Conservation (phyloP, 2,888 invertebrate genomes). For the Yponomeuta malinellus region DNA sequence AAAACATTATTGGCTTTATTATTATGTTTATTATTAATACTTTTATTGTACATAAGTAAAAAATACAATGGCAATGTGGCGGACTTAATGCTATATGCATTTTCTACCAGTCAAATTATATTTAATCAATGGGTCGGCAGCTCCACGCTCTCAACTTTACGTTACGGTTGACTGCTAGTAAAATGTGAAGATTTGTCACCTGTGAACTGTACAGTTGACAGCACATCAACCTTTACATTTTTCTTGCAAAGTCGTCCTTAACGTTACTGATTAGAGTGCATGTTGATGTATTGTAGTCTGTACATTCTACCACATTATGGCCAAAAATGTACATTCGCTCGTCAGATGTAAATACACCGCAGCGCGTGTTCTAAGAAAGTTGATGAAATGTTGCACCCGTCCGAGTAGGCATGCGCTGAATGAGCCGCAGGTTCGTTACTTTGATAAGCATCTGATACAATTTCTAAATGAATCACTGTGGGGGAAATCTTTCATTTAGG, state of each 20-base stretch:
- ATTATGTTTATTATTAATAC: too few species aligned
- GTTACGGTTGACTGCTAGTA: background rate
- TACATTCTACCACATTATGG: background rate
- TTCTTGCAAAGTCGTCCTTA: too few species aligned
- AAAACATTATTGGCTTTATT: too few species aligned
- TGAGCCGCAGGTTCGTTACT: background rate
- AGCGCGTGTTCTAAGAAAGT: background rate
- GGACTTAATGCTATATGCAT: too few species aligned
- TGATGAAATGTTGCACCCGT: background rate
- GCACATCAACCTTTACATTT: too few species aligned
- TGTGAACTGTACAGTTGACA: too few species aligned
- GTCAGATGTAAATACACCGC: background rate
- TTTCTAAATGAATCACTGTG: background rate
- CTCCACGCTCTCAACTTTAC: background rate
- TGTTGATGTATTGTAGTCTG: too few species aligned
- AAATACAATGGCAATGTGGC: too few species aligned
- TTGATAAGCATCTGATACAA: slow-evolving; percentile 1
- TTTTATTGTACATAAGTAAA: too few species aligned
- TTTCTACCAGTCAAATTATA: too few species aligned
- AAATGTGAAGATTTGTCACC: background rate
- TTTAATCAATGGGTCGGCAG: background rate
- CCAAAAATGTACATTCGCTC: background rate
- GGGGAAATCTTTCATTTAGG: background rate
- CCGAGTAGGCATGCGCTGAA: background rate
- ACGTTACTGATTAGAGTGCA: too few species aligned